Conservation (phyloP, 2,797 vertebrate species). For the Astyanax mexicanus region DNA sequence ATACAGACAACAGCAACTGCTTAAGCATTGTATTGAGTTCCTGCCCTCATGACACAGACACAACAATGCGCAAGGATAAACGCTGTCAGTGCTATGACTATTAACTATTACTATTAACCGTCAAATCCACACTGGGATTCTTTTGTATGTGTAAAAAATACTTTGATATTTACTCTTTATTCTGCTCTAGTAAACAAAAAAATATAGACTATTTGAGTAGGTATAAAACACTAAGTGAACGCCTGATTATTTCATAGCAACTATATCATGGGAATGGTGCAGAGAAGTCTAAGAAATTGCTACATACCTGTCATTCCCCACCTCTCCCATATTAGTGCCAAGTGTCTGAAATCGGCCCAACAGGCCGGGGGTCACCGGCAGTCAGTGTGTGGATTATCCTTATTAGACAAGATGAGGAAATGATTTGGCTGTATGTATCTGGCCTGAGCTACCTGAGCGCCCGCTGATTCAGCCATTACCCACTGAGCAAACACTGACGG, state of each 20-base stretch:
- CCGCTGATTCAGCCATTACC: not conserved
- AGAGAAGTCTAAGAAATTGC: conserved; percentile 34
- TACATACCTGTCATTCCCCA: conserved; percentile 73
- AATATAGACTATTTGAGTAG: too few relatives aligned
- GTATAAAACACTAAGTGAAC: not conserved
- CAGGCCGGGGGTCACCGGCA: conserved; percentile 56
- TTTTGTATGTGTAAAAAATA: too few relatives aligned
- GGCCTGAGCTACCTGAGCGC: not conserved
- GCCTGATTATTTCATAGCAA: not conserved
- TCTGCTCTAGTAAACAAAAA: too few relatives aligned
- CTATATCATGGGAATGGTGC: conserved; percentile 27
- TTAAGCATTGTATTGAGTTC: too few relatives aligned
- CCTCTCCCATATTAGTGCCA: conserved; percentile 65
- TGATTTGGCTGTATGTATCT: conserved; percentile 16
- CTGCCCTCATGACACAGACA: too few relatives aligned
- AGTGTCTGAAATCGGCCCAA: conserved; percentile 64
- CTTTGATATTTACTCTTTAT: too few relatives aligned
- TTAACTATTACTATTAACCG: too few relatives aligned
- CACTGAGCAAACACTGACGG: not conserved
- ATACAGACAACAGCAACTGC: too few relatives aligned
- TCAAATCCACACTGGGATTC: too few relatives aligned
- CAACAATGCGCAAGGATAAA: too few relatives aligned
- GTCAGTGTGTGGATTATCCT: conserved; percentile 69
- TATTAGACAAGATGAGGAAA: conserved; percentile 62
- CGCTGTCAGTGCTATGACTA: too few relatives aligned